Evolutionary conservation across 1,140 invertebrate species (phyloP), one percentile per base, ranked within the genome.

Genomic region (honey bee (Apis mellifera)): DNA sequence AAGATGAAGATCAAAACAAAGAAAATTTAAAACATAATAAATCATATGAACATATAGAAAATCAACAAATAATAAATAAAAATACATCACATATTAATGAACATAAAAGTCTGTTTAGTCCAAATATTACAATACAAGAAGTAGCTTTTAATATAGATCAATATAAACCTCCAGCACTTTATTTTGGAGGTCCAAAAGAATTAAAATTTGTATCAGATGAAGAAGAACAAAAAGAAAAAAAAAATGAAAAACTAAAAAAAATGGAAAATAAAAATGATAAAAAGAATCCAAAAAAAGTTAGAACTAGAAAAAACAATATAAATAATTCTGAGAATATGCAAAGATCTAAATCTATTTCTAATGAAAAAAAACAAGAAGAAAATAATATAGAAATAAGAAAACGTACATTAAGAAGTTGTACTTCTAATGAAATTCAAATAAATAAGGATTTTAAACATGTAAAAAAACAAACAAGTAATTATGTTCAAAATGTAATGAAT

Each of bases 21-120:
- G 71, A 71, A 71, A 72, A 85, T 66, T 54, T 82, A 57, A n/a
- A n/a, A 48, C n/a, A 15, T 48, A 42, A 60, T 17, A 57, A 48
- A 54, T n/a, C 11, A 55, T 2, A 19, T 52, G 19, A 26, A 32
- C 26, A 13, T 1, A 42, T 15, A 1, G 26, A 50, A 32, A 78
- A 55, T 57, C 2, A 50, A 23, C 32, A 78, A 50, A 21, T 54
- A 75, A 8, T 15, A 54, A 54, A 57, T 52, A 32, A 70, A 62
- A 17, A 52, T 8, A n/a, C 42, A 21, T 12, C 21, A 26, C 9
- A 54, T 60, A n/a, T 19, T 52, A 54, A 64, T 66, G 15, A 1
- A 11, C 21, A 15, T 9, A 75, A 48, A n/a, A 52, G 54, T 74
- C 11, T 74, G 0, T 82, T 50, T 62, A 57, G 54, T 59, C 72